These are phyloP conservation scores for Hycleus phaleratus DNA, from an alignment of 1,140 invertebrate genomes.

Conservation along the genomic window DNA sequence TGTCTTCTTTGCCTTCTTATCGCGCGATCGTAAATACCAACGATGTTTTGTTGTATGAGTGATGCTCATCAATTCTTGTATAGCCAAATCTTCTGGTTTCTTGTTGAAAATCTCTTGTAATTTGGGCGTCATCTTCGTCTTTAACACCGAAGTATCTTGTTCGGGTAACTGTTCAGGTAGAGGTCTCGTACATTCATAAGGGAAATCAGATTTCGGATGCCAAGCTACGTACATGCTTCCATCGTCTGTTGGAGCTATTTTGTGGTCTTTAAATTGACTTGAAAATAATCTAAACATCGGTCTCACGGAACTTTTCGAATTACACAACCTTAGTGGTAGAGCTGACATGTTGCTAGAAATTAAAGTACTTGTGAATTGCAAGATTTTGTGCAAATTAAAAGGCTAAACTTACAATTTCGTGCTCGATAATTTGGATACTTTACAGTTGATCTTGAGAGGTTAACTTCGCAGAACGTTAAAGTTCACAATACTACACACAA, in stretches of 20 bases:
- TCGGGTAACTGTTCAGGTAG: slow-evolving; percentile 47
- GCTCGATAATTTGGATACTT: no score
- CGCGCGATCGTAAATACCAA: slow-evolving; percentile 65
- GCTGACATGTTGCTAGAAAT: no score
- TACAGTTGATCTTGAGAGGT: no score
- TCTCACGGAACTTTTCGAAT: not conserved
- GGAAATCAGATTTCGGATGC: slow-evolving; percentile 74
- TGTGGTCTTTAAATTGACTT: slow-evolving; percentile 32
- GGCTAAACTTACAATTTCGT: no score
- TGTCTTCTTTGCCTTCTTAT: slow-evolving; percentile 58
- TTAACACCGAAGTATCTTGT: slow-evolving; percentile 49
- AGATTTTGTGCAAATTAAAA: no score
- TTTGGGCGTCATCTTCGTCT: slow-evolving; percentile 52
- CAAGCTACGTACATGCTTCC: slow-evolving; percentile 75
- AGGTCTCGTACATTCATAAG: slow-evolving; percentile 75
- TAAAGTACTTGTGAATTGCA: no score
- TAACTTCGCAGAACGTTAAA: no score
- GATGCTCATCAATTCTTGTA: slow-evolving; percentile 61
- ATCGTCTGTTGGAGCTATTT: slow-evolving; percentile 61
- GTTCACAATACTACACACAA: no score
- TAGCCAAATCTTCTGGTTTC: slow-evolving; percentile 51
- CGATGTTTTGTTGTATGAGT: slow-evolving; percentile 73
- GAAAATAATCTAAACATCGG: slow-evolving; percentile 2
- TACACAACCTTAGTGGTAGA: slow-evolving; percentile 1
- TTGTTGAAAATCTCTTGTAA: slow-evolving; percentile 57